These are phyloP conservation scores for Circaetus gallicus DNA, from an alignment of 2,113 vertebrate genomes.

Conservation along the genomic window DNA sequence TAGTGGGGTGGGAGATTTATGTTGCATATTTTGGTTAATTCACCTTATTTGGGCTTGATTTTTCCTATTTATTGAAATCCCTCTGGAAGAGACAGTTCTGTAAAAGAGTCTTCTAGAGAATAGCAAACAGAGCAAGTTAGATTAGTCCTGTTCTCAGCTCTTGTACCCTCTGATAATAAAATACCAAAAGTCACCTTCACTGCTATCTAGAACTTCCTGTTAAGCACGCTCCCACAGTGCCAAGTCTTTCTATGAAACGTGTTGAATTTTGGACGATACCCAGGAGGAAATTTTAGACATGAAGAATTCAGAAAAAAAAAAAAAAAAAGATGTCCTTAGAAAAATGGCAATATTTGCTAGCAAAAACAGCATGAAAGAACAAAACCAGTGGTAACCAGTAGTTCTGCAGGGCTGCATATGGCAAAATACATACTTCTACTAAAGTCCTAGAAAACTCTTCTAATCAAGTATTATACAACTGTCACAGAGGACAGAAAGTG, in stretches of 20 bases:
- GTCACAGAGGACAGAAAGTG: neutral
- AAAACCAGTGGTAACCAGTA: neutral
- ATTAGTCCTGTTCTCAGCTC: neutral
- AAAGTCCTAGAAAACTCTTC: neutral
- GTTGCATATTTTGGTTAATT: accelerated
- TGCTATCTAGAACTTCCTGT: neutral
- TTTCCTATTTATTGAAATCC: neutral
- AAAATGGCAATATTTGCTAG: neutral
- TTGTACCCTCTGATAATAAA: neutral
- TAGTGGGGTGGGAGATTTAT: neutral
- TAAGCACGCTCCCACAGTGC: accelerated
- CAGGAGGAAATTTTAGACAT: neutral
- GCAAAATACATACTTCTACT: neutral
- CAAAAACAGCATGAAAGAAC: neutral
- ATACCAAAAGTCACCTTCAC: neutral
- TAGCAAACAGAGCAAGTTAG: neutral
- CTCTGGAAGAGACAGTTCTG: neutral
- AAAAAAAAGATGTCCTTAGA: neutral
- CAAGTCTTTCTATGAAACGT: neutral
- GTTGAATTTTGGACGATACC: neutral
- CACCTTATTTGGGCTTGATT: neutral
- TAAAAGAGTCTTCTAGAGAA: neutral
- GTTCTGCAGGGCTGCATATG: neutral
- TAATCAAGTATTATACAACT: neutral
- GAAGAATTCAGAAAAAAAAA: neutral